These are phyloP conservation scores for Ceratitis capitata DNA, from an alignment of 1,140 invertebrate species.

Conservation along the genomic window DNA sequence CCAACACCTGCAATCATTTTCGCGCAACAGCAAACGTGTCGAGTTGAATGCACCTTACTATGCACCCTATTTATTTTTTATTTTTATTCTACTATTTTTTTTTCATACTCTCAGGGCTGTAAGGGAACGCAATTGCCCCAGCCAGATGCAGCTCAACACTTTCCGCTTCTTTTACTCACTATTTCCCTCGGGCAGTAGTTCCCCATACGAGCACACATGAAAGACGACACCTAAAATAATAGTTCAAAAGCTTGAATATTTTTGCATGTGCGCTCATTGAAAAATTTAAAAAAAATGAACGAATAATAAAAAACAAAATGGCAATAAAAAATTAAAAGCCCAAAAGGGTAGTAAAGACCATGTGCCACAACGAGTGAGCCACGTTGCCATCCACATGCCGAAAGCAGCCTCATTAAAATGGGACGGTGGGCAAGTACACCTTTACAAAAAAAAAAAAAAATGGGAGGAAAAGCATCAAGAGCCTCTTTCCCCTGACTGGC, in stretches of 20 bases:
- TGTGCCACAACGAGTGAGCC: neutral
- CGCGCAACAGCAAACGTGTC: neutral
- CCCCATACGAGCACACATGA: neutral
- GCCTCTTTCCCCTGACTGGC: neutral
- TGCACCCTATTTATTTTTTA: too few relatives aligned
- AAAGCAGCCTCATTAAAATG: conserved; percentile 9
- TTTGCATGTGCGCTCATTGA: neutral
- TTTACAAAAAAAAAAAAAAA: neutral
- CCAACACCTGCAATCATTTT: neutral
- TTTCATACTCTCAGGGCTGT: neutral
- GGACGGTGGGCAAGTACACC: neutral
- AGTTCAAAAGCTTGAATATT: neutral
- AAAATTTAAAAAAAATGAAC: neutral
- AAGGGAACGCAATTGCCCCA: neutral
- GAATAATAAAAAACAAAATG: neutral
- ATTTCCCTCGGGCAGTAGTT: neutral
- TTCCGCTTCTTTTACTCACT: neutral
- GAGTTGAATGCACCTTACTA: conserved; percentile 14
- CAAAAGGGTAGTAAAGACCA: neutral
- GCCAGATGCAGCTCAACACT: neutral
- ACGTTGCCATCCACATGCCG: neutral
- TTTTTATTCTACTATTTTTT: neutral
- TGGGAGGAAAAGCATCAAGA: neutral
- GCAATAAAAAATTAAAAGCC: neutral
- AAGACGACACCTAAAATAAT: neutral